Conservation (phyloP, 2,888 invertebrate species). For the Spodoptera picta region DNA sequence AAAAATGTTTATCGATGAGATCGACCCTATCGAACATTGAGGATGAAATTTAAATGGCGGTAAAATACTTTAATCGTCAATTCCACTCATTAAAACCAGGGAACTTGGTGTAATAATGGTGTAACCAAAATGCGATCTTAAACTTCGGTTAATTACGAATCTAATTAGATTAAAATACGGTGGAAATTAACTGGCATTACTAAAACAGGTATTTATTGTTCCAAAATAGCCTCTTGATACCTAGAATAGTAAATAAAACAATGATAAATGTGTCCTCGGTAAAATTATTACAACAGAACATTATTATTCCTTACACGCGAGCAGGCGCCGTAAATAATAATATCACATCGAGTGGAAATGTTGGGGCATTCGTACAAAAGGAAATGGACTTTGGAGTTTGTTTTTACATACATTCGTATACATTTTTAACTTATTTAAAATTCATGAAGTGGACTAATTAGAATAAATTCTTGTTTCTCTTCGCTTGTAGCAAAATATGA, state of each 20-base stretch:
- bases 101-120: slow-evolving; percentile 6
- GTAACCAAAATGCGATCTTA: slow-evolving; percentile 1
- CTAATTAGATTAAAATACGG: slow-evolving; percentile 10
- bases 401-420: slow-evolving; percentile 42
- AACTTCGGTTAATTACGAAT: slow-evolving; percentile 10
- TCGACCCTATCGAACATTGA: slow-evolving; percentile 61
- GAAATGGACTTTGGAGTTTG: slow-evolving; percentile 52
- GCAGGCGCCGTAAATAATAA: slow-evolving; percentile 55
- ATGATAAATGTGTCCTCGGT: slow-evolving; percentile 41
- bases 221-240: slow-evolving; percentile 6
- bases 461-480: slow-evolving; percentile 19
- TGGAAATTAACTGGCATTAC: neutral
- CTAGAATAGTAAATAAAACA: slow-evolving; percentile 32
- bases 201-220: slow-evolving; percentile 11
- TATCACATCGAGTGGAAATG: slow-evolving; percentile 51
- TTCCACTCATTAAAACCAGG: slow-evolving; percentile 5
- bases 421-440: slow-evolving; percentile 31
- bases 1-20: slow-evolving; percentile 74
- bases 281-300: slow-evolving; percentile 49
- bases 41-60: slow-evolving; percentile 35
- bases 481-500: neutral
- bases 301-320: slow-evolving; percentile 55
- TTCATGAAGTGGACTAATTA: slow-evolving; percentile 34
- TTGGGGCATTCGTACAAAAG: slow-evolving; percentile 48
- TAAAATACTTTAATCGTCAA: slow-evolving; percentile 13